Evolutionary conservation across 1,140 invertebrate genomes (phyloP).

Genomic region (Cephus cinctus): DNA sequence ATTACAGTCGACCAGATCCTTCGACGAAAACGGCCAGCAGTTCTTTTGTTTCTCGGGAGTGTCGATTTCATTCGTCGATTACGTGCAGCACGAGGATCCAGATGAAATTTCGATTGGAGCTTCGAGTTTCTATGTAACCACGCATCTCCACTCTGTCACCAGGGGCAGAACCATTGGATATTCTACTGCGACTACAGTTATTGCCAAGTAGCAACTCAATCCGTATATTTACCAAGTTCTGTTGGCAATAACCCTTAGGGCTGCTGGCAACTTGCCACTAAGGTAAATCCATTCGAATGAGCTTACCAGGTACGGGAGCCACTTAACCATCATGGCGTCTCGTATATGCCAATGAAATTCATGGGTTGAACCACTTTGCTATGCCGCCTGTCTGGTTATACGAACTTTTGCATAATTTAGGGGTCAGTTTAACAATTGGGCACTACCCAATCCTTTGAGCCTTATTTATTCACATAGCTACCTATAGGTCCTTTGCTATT

Average conservation of each 20-base stretch:
- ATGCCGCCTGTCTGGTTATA: neutral
- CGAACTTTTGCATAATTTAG: neutral
- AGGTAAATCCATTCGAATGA: constrained; percentile 18
- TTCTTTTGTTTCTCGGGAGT: no score
- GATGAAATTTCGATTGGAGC: neutral
- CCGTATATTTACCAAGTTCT: constrained; percentile 15
- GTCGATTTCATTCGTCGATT: neutral
- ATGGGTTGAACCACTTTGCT: neutral
- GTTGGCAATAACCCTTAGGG: constrained; percentile 18
- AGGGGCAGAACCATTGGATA: constrained; percentile 15
- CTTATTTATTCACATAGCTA: no score
- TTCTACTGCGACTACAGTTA: constrained; percentile 8
- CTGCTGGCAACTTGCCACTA: constrained; percentile 14
- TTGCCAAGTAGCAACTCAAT: constrained; percentile 8
- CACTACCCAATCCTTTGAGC: no score
- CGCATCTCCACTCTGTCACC: constrained; percentile 10
- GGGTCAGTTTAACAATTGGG: no score
- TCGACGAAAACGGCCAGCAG: neutral
- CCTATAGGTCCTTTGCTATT: no score
- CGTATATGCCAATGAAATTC: neutral
- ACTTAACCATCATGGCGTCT: constrained; percentile 11
- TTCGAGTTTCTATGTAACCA: neutral
- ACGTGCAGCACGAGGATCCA: neutral
- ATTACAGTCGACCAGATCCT: constrained; percentile 11
- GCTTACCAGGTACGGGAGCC: constrained; percentile 18